Evolutionary conservation across 2,113 vertebrate species (phyloP).

Genomic region (Muntiacus muntjak): DNA sequence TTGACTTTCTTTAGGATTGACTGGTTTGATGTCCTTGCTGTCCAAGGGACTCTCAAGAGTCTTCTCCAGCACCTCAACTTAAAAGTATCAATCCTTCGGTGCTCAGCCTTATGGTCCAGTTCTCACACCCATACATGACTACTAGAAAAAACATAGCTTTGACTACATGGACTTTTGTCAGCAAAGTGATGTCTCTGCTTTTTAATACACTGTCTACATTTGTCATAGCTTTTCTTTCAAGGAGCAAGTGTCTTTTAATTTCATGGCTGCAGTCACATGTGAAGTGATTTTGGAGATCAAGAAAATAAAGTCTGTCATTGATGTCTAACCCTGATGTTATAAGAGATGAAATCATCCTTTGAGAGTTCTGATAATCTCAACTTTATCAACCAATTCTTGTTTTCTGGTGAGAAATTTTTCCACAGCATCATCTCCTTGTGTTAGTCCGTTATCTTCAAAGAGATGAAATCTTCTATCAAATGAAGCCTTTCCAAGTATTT

Average conservation of each 20-base stretch:
- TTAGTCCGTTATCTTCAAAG: background rate
- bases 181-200: background rate
- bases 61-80: background rate
- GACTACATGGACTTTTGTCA: background rate
- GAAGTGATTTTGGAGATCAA: background rate
- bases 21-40: background rate
- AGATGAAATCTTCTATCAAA: background rate
- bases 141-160: background rate
- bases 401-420: background rate
- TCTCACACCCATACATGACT: background rate
- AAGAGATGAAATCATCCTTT: background rate
- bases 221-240: background rate
- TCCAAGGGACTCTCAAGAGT: background rate
- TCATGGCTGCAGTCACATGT: background rate
- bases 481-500: background rate
- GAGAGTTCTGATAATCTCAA: background rate
- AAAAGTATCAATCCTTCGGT: rapidly evolving
- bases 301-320: background rate
- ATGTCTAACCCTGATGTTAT: background rate
- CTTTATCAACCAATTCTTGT: background rate
- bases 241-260: background rate
- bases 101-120: background rate
- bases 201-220: background rate
- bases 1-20: background rate
- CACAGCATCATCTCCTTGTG: background rate